phyloP scores from a whole-genome alignment of 2,888 invertebrate genomes.

The Tupiocoris notatus region DNA sequence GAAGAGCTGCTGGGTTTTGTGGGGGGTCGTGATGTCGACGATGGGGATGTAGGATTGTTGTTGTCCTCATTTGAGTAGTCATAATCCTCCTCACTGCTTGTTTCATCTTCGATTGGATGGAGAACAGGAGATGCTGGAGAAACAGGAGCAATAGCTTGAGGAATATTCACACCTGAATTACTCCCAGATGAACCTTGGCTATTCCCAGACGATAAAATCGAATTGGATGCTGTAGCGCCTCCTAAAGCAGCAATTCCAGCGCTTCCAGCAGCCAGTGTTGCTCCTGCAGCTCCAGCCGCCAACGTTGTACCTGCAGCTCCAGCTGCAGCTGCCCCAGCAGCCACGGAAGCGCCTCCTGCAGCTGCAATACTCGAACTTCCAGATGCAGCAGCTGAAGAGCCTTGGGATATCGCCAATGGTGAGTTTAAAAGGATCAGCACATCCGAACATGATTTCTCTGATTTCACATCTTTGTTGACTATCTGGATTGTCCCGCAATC shows the following conservation, averaged over 20 bases:
- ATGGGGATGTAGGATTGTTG: slow-evolving; percentile 4
- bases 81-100: slow-evolving; percentile 38
- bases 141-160: background rate
- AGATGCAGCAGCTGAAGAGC: slow-evolving; percentile 19
- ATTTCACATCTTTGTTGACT: slow-evolving; percentile 22
- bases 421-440: slow-evolving; percentile 38
- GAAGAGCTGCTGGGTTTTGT: slow-evolving; percentile 3
- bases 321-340: slow-evolving; percentile 19
- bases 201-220: slow-evolving; percentile 1
- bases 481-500: slow-evolving; percentile 44
- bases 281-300: slow-evolving; percentile 22
- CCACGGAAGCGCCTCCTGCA: slow-evolving; percentile 21
- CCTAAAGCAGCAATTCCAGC: slow-evolving; percentile 13
- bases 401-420: slow-evolving; percentile 20
- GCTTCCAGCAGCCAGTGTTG: slow-evolving; percentile 12
- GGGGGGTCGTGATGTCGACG: slow-evolving; percentile 28
- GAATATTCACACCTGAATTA: background rate
- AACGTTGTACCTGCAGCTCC: slow-evolving; percentile 24
- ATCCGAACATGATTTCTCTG: slow-evolving; percentile 42
- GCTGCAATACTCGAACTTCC: background rate
- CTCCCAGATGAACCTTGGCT: background rate
- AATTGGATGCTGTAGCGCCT: slow-evolving; percentile 13
- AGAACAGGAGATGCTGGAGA: slow-evolving; percentile 9
- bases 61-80: slow-evolving; percentile 28
- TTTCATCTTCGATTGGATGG: slow-evolving; percentile 19